phyloP scores from a whole-genome alignment of 1,140 invertebrate genomes.

The Caenorhabditis elegans region DNA sequence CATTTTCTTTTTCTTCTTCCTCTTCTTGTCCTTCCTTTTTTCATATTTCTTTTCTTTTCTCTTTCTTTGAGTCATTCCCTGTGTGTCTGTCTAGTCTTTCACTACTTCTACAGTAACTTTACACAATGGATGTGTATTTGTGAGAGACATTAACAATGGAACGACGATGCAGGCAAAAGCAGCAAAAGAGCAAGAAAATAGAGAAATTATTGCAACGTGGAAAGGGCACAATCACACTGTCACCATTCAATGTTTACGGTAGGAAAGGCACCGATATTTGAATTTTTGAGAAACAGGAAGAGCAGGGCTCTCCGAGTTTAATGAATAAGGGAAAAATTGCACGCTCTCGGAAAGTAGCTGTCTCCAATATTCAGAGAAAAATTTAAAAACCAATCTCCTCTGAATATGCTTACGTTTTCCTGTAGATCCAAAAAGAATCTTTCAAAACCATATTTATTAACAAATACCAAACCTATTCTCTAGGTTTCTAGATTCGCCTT shows the following conservation, averaged over 20 bases:
- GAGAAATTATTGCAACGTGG: neutral
- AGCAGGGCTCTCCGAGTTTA: too few relatives aligned
- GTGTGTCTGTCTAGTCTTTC: neutral
- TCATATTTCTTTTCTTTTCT: neutral
- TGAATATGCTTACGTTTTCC: too few relatives aligned
- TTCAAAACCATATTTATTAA: too few relatives aligned
- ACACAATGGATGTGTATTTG: neutral
- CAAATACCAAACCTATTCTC: too few relatives aligned
- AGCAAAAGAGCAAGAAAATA: neutral
- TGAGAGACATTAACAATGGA: neutral
- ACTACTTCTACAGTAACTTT: neutral
- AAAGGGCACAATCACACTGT: neutral
- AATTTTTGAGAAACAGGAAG: neutral
- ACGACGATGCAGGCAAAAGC: neutral
- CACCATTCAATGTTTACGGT: neutral
- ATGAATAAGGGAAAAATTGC: neutral
- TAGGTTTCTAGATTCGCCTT: too few relatives aligned
- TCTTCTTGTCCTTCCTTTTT: neutral
- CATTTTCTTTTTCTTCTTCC: neutral
- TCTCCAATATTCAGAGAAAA: too few relatives aligned
- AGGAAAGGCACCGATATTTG: neutral
- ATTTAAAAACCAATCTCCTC: too few relatives aligned
- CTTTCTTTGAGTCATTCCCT: neutral
- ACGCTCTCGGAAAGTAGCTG: neutral
- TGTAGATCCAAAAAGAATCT: too few relatives aligned